Evolutionary conservation across 2,113 vertebrate species (phyloP).

Genomic region (Agapornis roseicollis): DNA sequence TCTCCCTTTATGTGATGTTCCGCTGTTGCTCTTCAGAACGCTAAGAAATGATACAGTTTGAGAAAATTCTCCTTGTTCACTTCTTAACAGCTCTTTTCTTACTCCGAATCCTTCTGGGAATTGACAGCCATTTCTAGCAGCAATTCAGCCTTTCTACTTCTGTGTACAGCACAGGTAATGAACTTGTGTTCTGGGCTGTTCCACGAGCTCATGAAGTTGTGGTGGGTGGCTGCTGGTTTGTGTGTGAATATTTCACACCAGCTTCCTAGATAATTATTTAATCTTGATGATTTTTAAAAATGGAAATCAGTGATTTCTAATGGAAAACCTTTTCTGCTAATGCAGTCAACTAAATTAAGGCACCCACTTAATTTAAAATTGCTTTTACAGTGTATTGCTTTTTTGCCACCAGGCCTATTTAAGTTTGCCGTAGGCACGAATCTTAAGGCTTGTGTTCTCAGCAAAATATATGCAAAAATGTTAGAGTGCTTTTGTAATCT

Average conservation of each 20-base stretch:
- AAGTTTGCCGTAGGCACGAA: not conserved
- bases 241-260: not conserved
- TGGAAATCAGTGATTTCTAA: not conserved
- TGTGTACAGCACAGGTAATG: not conserved
- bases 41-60: not conserved
- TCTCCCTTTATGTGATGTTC: not conserved
- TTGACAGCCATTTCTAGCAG: not conserved
- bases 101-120: not conserved
- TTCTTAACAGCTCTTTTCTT: not conserved
- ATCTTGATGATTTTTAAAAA: not conserved
- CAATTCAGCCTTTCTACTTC: not conserved
- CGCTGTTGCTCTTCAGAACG: not conserved
- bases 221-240: not conserved
- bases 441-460: not conserved
- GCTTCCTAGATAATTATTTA: not conserved
- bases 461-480: not conserved
- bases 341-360: not conserved
- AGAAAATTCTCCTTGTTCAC: not conserved
- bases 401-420: not conserved
- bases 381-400: not conserved
- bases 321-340: not conserved
- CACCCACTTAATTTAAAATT: not conserved
- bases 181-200: slow-evolving; percentile 15
- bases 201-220: not conserved
- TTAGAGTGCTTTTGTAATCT: not conserved